Evolutionary conservation across 2,888 invertebrate genomes (phyloP), one percentile per base, ranked within the genome.

Genomic region (Apomyelois bistriatella): DNA sequence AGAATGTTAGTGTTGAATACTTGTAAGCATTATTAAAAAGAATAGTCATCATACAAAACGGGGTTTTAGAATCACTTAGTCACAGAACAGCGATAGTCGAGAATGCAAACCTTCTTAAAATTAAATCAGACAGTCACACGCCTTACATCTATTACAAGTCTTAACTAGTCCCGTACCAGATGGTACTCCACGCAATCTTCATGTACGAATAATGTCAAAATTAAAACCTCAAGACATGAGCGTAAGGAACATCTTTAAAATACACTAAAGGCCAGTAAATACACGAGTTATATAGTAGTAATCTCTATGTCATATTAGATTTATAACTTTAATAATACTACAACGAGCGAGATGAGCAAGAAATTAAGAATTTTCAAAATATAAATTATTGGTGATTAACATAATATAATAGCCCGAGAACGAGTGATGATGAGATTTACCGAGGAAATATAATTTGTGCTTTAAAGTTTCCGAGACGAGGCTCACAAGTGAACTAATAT

Each of bases 241-340:
- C 70, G 72, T 68, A 76, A 81, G 79, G 72, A 83, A 82, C 77
- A 76, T 78, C 64, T 74, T 78, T 65, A 71, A 67, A 72, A 70
- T 76, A 82, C 77, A 82, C 70, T 76, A 72, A 79, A 82, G 84
- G 83, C 85, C 85, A 85, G 78, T 86, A 86, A 82, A 86, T 84
- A 87, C 74, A 77, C 74, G 76, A 79, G 73, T 75, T 67, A 82
- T 64, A 73, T 82, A 83, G 75, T 82, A 83, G 75, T 84, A 83
- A 85, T 80, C 59, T 78, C 86, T 85, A 87, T 81, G 83, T 83
- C 86, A 82, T 77, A 77, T 75, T 76, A 79, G 65, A 77, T 75
- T 78, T 79, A 82, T 76, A 70, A 62, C 69, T 80, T 79, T 77
- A 72, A 75, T 62, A 79, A 80, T 85, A 87, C 72, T 68, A 40